phyloP scores from a whole-genome alignment of 1,140 invertebrate species.

The Brachionus plicatilis region DNA sequence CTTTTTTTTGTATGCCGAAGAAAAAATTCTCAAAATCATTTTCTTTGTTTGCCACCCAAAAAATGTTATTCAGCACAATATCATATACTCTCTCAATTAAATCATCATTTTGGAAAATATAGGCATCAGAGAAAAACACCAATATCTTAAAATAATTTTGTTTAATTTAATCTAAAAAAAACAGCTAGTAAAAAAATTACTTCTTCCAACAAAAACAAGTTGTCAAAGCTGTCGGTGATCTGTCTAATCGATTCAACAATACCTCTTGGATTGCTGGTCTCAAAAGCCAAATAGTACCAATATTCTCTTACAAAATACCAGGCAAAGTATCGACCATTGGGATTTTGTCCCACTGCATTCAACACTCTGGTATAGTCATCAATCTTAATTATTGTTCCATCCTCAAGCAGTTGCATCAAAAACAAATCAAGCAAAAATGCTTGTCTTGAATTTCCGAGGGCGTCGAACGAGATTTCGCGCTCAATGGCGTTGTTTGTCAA shows the following conservation, averaged over 20 bases:
- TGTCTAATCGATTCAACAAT: not conserved
- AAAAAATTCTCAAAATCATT: constrained; percentile 9
- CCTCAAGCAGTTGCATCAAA: not conserved
- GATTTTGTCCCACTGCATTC: not conserved
- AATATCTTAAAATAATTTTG: not conserved
- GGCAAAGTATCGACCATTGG: constrained; percentile 24
- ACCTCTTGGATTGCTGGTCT: not conserved
- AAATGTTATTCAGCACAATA: constrained; percentile 19
- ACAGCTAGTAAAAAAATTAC: not conserved
- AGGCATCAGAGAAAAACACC: not conserved
- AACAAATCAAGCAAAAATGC: constrained; percentile 22
- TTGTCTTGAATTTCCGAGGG: constrained; percentile 16
- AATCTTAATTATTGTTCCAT: not conserved
- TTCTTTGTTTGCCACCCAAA: constrained; percentile 30
- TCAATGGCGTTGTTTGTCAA: not conserved
- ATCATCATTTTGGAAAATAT: not conserved
- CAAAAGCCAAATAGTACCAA: constrained; percentile 29
- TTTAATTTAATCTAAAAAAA: not conserved
- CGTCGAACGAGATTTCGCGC: not conserved
- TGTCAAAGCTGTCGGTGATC: constrained; percentile 18
- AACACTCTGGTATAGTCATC: constrained; percentile 5
- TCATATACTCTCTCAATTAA: not conserved
- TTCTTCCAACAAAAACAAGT: constrained; percentile 28
- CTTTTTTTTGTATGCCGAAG: not conserved
- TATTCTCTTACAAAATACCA: constrained; percentile 35